phyloP scores from a whole-genome alignment of 37 sponge, comb jelly and placozoan genomes.

The Ephydatia muelleri region DNA sequence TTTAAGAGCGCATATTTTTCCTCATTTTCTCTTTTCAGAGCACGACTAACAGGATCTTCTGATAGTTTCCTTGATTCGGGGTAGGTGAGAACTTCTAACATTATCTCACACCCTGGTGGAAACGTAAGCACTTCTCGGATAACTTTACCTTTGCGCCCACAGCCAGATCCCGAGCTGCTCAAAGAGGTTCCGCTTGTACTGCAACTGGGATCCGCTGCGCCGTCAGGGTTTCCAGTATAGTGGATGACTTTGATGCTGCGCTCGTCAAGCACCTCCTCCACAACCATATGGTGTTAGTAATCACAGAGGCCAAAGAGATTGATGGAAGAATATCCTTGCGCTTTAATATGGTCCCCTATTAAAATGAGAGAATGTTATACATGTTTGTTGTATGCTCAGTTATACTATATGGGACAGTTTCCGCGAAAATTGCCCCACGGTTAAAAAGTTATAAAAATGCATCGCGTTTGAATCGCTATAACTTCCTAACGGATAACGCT shows the following conservation, averaged over 20 bases:
- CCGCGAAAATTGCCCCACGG: too few species aligned
- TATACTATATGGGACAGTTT: too few species aligned
- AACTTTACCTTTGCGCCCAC: not conserved
- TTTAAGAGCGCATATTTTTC: slow-evolving; percentile 8
- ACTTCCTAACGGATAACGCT: too few species aligned
- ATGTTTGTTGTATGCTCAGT: too few species aligned
- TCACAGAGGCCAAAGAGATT: too few species aligned
- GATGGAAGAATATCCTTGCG: too few species aligned
- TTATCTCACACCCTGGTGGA: not conserved
- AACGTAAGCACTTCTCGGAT: not conserved
- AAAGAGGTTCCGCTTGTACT: not conserved
- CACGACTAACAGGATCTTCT: not conserved
- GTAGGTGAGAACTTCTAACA: slow-evolving; percentile 8
- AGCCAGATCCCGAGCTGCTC: not conserved
- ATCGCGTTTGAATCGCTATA: too few species aligned
- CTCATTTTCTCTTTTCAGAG: not conserved
- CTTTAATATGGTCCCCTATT: too few species aligned
- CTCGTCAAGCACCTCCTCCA: not conserved
- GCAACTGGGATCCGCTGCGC: not conserved
- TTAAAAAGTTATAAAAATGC: too few species aligned
- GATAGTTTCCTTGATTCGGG: not conserved
- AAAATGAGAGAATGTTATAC: too few species aligned
- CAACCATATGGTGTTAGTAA: slow-evolving; percentile 39
- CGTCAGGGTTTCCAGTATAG: slow-evolving; percentile 15
- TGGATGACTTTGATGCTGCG: not conserved